phyloP scores from a whole-genome alignment of 2,113 vertebrate species.

The Onychorhynchus coronatus region DNA sequence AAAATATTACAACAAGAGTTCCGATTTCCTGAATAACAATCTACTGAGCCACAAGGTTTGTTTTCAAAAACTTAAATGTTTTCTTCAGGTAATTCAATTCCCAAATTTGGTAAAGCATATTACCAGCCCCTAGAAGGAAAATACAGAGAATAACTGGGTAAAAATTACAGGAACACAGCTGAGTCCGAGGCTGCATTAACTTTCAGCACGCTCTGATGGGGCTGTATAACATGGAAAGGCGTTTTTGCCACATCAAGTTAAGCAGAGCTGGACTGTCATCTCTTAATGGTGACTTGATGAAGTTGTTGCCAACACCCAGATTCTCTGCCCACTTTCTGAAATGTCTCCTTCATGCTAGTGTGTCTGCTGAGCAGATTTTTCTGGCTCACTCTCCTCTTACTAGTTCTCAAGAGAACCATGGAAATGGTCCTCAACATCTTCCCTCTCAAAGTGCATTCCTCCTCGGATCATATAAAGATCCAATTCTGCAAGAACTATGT shows the following conservation, averaged over 20 bases:
- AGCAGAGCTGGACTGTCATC: background rate
- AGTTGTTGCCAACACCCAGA: background rate
- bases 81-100: background rate
- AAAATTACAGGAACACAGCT: background rate
- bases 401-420: background rate
- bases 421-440: background rate
- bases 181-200: background rate
- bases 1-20: background rate
- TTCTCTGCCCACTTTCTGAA: background rate
- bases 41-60: background rate
- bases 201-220: background rate
- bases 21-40: background rate
- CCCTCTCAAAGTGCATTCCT: background rate
- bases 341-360: background rate
- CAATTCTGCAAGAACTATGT: accelerated
- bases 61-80: background rate
- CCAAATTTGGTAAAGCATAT: background rate
- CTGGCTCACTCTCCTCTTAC: background rate
- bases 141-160: background rate
- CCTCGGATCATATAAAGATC: accelerated
- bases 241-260: background rate
- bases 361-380: background rate
- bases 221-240: background rate
- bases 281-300: background rate
- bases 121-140: background rate